A percentile compares a stretch with the other conserved stretches of the same genome.
These are phyloP conservation scores for Eupristina koningsbergeri DNA, from an alignment of 1,140 invertebrate species.

Conservation along the genomic window DNA sequence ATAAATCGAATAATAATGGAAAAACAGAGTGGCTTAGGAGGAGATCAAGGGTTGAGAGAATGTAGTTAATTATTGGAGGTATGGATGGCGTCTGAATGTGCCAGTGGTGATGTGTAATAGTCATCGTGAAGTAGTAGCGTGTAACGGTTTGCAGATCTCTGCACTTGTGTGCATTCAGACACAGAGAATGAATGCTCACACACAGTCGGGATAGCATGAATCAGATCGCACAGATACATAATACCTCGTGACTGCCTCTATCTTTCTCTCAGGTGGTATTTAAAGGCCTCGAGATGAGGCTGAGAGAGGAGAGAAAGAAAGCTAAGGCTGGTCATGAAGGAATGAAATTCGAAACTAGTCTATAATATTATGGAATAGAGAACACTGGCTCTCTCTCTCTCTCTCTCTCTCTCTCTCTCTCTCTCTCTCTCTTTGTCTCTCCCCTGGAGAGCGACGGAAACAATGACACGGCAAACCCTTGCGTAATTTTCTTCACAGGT, in stretches of 20 bases:
- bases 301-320: background rate
- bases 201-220: background rate
- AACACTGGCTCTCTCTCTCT: background rate
- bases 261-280: constrained; percentile 8
- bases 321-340: background rate
- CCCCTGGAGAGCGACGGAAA: background rate
- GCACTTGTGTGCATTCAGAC: background rate
- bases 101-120: no score
- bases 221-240: background rate
- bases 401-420: background rate
- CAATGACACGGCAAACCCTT: background rate
- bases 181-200: background rate
- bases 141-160: background rate
- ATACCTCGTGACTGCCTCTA: background rate
- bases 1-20: no score
- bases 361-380: constrained; percentile 21
- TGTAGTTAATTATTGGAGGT: no score
- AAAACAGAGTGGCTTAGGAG: no score
- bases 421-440: background rate
- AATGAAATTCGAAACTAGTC: constrained; percentile 36
- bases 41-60: background rate
- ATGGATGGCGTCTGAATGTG: no score
- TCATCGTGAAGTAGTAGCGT: background rate
- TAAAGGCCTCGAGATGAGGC: constrained; percentile 11
- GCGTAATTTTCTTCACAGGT: constrained; percentile 13